phyloP scores from a whole-genome alignment of 2,113 vertebrate genomes.

The Callopanchax toddi region DNA sequence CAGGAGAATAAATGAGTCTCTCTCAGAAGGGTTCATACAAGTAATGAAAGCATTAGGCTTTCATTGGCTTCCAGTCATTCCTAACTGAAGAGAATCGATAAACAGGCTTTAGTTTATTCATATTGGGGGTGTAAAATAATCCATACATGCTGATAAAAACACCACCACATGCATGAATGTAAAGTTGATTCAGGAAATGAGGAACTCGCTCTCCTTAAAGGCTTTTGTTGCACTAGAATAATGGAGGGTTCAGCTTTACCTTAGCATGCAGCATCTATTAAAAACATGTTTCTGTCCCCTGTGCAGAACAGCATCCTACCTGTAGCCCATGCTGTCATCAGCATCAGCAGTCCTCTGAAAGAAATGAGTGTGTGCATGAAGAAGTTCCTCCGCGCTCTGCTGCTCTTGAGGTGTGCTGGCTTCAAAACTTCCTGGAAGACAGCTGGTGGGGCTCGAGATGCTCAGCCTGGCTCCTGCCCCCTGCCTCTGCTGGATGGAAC shows the following conservation, averaged over 20 bases:
- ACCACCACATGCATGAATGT: too few relatives aligned
- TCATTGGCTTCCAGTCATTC: slow-evolving; percentile 32
- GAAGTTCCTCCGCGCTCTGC: slow-evolving; percentile 35
- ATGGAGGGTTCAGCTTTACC: too few relatives aligned
- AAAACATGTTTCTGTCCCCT: too few relatives aligned
- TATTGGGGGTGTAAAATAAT: background rate
- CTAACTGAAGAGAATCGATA: slow-evolving; percentile 12
- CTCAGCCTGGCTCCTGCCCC: slow-evolving; percentile 35
- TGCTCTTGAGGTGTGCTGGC: slow-evolving; percentile 41
- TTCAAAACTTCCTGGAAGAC: slow-evolving; percentile 29
- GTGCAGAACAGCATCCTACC: slow-evolving; percentile 48
- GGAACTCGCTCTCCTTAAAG: too few relatives aligned
- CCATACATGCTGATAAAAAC: background rate
- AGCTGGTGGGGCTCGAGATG: slow-evolving; percentile 49
- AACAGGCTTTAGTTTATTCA: slow-evolving; percentile 15
- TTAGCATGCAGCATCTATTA: background rate
- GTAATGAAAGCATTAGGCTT: slow-evolving; percentile 38
- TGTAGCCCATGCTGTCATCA: slow-evolving; percentile 67
- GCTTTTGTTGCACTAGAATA: background rate
- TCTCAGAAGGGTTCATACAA: slow-evolving; percentile 20
- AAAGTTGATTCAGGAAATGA: too few relatives aligned
- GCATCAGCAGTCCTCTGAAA: slow-evolving; percentile 32
- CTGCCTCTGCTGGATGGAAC: slow-evolving; percentile 54
- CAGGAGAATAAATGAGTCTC: slow-evolving; percentile 15
- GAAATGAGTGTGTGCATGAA: slow-evolving; percentile 35